phyloP scores from a whole-genome alignment of 2,888 invertebrate species.

The Nemotelus nigrinus region DNA sequence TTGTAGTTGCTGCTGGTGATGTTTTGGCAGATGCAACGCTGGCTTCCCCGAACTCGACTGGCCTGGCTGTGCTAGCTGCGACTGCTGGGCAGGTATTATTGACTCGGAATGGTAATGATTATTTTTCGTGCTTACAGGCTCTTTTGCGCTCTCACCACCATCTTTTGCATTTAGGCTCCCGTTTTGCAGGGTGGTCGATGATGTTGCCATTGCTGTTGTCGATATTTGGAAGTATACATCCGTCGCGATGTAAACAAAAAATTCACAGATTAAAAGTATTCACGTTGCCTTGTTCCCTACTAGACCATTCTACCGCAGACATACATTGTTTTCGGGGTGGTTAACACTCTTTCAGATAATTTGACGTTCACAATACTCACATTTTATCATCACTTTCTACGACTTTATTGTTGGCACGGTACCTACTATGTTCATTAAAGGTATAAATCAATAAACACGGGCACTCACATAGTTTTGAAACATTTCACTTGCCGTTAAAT shows the following conservation, averaged over 20 bases:
- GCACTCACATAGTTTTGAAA: no score
- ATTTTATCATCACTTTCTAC: conserved; percentile 15
- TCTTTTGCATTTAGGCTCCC: conserved; percentile 41
- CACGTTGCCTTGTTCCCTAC: neutral
- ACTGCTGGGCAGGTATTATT: conserved; percentile 57
- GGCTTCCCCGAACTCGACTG: neutral
- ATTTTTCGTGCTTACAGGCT: conserved; percentile 44
- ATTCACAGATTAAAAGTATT: conserved; percentile 11
- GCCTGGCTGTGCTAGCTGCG: conserved; percentile 49
- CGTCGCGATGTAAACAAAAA: neutral
- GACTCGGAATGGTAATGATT: conserved; percentile 59
- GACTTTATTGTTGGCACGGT: neutral
- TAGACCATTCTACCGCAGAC: no score
- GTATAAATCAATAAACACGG: no score
- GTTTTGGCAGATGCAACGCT: neutral
- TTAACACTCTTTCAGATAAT: no score
- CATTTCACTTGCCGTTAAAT: no score
- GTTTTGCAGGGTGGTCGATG: conserved; percentile 51
- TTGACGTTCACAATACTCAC: neutral
- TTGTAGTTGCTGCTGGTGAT: conserved; percentile 51
- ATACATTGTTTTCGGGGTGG: no score
- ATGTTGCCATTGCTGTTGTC: conserved; percentile 36
- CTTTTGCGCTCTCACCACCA: conserved; percentile 10
- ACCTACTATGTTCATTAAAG: no score
- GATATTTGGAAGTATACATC: neutral